Evolutionary conservation across 2,797 vertebrate species (phyloP).

Genomic region (Acrossocheilus fasciatus): DNA sequence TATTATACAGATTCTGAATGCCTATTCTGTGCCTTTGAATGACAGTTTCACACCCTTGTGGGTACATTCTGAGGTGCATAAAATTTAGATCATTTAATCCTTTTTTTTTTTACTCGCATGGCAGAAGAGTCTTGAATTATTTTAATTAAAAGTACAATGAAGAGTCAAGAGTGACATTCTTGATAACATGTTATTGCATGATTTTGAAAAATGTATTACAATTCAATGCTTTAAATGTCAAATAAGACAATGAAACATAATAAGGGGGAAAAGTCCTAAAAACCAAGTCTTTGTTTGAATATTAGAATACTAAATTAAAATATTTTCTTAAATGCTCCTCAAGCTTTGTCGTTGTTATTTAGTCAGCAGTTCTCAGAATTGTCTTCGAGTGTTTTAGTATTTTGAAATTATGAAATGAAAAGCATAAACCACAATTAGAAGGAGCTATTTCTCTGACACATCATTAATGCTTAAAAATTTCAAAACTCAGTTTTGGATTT

Average conservation of each 20-base stretch:
- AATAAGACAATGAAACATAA: background rate
- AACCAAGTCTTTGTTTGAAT: background rate
- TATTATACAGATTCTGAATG: constrained; percentile 51
- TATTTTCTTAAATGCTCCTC: background rate
- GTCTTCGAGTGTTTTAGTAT: background rate
- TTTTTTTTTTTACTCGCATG: background rate
- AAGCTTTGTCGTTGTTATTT: background rate
- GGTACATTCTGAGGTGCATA: background rate
- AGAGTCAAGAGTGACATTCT: background rate
- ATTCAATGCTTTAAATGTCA: background rate
- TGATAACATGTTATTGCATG: background rate
- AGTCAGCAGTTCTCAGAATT: background rate
- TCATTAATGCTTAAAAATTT: background rate
- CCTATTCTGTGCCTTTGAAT: background rate
- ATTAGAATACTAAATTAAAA: background rate
- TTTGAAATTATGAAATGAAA: background rate
- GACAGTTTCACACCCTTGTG: background rate
- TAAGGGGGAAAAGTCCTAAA: background rate
- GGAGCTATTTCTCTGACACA: background rate
- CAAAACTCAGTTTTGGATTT: no score
- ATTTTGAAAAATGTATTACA: background rate
- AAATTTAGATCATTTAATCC: background rate
- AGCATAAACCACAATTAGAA: background rate
- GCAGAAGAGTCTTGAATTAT: background rate
- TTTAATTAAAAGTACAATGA: background rate